Evolutionary conservation across 2,797 vertebrate genomes (phyloP), one percentile per base, ranked within the genome.

Genomic region (Crocodylus rhombifer): DNA sequence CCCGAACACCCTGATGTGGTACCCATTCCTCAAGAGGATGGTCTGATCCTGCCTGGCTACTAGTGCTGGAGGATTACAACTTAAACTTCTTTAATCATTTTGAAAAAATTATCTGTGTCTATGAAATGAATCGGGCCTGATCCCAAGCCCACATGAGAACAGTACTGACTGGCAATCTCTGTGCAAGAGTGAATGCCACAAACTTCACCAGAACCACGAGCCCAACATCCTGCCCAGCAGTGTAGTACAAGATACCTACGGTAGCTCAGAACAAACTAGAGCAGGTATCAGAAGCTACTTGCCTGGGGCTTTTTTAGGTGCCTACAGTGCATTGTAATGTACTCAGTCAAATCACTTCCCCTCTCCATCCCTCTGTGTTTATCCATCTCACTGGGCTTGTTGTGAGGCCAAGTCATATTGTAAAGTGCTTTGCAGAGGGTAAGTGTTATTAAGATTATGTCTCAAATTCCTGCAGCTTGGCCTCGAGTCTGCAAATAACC

Each of bases 51-150:
- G 97, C 97, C 91, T 80, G 96, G 93, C 95, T 82, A 95, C 95
- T 92, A 25, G 87, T 97, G 95, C 96, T 97, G 87, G 91, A 97
- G 97, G 89, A 95, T 97, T 97, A 97, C 30, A 63, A 96, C 97
- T 96, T 96, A 92, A 95, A 96, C 90, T 98, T 96, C 95, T 96
- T 94, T 90, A 97, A 97, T 93, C 96, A 95, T 96, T 97, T 97
- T 97, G 85, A 94, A 96, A 95, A 95, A 91, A 93, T 84, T 95
- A 95, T 93, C 91, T 93, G 81, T 91, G 85, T 89, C 92, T 88
- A 95, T 89, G 93, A 92, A 96, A 88, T 93, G 95, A 90, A 83
- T 86, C 92, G 92, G 75, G 93, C 90, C 91, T 42, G 83, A 92
- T 93, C 83, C 96, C 84, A 90, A 73, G 36, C 33, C 20, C 69